phyloP scores from a whole-genome alignment of 2,888 invertebrate species.

The Orchesella flavescens region DNA sequence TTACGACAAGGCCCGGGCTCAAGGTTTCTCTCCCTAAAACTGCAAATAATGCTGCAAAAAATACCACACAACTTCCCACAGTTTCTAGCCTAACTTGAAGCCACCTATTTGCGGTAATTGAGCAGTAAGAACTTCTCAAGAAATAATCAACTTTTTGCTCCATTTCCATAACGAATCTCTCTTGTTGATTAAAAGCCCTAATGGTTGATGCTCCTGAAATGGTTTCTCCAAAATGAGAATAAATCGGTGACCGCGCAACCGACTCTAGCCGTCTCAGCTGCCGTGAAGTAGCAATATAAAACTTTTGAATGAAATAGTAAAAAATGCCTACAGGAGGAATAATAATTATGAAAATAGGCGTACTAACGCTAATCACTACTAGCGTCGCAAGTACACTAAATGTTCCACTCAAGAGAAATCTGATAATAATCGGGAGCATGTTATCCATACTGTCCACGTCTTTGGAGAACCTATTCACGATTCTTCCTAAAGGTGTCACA shows the following conservation, averaged over 20 bases:
- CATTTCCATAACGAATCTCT: slow-evolving; percentile 77
- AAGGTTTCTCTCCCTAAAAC: too few species aligned
- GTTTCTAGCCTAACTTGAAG: too few species aligned
- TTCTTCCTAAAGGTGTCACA: too few species aligned
- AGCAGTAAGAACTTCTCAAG: slow-evolving; percentile 73
- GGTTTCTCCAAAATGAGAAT: slow-evolving; percentile 96
- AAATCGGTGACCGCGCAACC: too few species aligned
- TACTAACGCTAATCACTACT: slow-evolving; percentile 88
- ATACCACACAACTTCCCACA: too few species aligned
- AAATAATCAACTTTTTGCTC: too few species aligned
- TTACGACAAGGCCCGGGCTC: too few species aligned
- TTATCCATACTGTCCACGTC: slow-evolving; percentile 64
- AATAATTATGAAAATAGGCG: slow-evolving; percentile 86
- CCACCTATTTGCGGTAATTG: slow-evolving; percentile 68
- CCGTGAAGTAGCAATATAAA: slow-evolving; percentile 94
- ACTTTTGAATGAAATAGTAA: slow-evolving; percentile 85
- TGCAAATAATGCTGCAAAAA: too few species aligned
- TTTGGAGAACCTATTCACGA: slow-evolving; percentile 79
- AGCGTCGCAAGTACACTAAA: slow-evolving; percentile 80
- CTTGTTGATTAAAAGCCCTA: slow-evolving; percentile 75
- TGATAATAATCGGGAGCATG: slow-evolving; percentile 65
- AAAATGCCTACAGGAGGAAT: slow-evolving; percentile 86
- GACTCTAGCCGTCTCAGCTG: slow-evolving; percentile 96
- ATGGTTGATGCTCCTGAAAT: slow-evolving; percentile 78
- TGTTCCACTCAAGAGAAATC: slow-evolving; percentile 68